phyloP scores from a whole-genome alignment of 2,797 vertebrate genomes.

The Danio kyathit region DNA sequence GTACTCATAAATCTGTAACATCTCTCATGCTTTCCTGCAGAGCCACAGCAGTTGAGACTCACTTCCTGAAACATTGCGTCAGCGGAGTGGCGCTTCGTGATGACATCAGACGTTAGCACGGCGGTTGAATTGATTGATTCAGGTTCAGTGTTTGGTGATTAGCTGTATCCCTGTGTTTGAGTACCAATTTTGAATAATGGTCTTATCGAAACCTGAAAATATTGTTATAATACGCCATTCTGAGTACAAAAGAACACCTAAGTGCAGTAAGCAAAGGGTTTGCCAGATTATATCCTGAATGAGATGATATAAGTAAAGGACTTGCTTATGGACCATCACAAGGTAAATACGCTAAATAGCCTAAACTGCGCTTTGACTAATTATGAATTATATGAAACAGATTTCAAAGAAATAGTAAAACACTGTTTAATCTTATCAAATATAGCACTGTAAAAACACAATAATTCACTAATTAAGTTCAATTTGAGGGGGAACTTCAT shows the following conservation, averaged over 20 bases:
- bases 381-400: background rate
- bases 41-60: background rate
- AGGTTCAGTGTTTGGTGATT: background rate
- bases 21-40: background rate
- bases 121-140: background rate
- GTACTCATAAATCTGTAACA: slow-evolving; percentile 18
- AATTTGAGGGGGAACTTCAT: too few relatives aligned
- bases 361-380: background rate
- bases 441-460: background rate
- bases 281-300: background rate
- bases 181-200: background rate
- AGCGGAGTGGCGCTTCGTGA: slow-evolving; percentile 34
- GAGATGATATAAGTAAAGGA: background rate
- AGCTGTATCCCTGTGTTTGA: background rate
- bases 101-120: slow-evolving; percentile 25
- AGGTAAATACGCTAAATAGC: background rate
- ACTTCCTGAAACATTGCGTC: slow-evolving; percentile 55
- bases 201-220: background rate
- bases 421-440: background rate
- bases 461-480: too few relatives aligned
- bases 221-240: background rate
- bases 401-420: background rate
- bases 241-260: background rate
- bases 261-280: background rate
- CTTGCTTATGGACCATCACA: background rate